Evolutionary conservation across 2,888 invertebrate genomes (phyloP), one percentile per base, ranked within the genome.

Genomic region (Lucinisca nassula): DNA sequence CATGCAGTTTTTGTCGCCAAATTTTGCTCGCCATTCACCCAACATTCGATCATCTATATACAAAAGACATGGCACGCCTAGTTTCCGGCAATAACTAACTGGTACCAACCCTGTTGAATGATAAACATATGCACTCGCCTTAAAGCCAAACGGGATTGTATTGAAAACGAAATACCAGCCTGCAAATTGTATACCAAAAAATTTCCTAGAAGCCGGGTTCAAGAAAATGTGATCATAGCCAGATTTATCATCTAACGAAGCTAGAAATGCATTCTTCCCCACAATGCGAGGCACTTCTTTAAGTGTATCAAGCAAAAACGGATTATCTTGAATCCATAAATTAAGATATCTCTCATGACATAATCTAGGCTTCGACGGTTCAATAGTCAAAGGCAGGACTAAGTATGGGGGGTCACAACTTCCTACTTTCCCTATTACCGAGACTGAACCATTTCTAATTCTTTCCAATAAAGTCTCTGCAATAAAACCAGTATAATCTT

Each of bases 331-430:
- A 27, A 86, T 75, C 84, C 79, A 86, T 2, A 84, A 32, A 49
- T 86, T 86, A 30, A 86, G 27, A 75, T 81, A 89, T 17, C 85
- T 27, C 40, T 85, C 80, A 75, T 83, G 84, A 37, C 88, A 89
- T 0, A 89, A 27, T 21, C 89, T 49, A 4, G 81, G 86, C 61
- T 86, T 89, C n/a, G 74, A 74, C 0, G 81, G 81, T 35, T 89
- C 86, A 55, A 86, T 40, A 24, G 89, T 89, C 21, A 86, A 35
- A 0, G 84, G 81, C 49, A 84, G 51, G 21, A 84, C 55, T n/a
- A 87, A 37, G 38, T 67, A 45, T 17, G 78, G 89, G 35, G 81
- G 88, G 8, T 81, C 70, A 49, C 70, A 74, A 21, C 70, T 32
- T 14, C 81, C 85, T 45, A 84, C 83, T 32, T 61, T 81, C 14